These are phyloP conservation scores for Thinocorus orbignyianus DNA, from an alignment of 2,113 vertebrate species.

Conservation along the genomic window DNA sequence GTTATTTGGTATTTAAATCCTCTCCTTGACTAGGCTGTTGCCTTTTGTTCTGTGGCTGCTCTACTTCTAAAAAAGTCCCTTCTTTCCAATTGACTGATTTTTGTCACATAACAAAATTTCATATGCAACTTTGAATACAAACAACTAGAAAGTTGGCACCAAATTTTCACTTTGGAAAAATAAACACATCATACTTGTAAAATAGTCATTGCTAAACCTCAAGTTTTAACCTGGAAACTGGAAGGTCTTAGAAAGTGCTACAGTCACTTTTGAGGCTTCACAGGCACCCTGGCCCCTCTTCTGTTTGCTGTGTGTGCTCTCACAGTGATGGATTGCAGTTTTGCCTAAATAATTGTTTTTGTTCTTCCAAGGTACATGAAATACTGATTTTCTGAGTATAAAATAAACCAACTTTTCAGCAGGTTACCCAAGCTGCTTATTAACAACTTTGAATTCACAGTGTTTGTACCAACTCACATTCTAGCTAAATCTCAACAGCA, in stretches of 20 bases:
- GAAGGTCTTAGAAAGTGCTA: background rate
- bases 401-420: slow-evolving; percentile 19
- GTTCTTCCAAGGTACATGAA: slow-evolving; percentile 7
- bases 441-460: background rate
- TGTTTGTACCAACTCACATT: background rate
- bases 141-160: background rate
- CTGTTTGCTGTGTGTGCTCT: background rate
- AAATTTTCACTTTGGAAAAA: background rate
- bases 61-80: background rate
- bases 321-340: background rate
- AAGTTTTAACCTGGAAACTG: background rate
- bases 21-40: background rate
- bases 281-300: accelerated
- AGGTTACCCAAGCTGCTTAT: background rate
- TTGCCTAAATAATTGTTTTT: slow-evolving; percentile 30
- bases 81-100: background rate
- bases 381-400: background rate
- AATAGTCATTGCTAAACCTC: background rate
- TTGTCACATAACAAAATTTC: background rate
- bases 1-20: background rate
- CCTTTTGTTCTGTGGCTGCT: background rate
- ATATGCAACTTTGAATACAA: background rate
- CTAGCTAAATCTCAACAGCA: background rate
- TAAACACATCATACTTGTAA: background rate
- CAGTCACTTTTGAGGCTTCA: background rate